phyloP scores from a whole-genome alignment of 2,113 vertebrate species.

The Eurypyga helias region DNA sequence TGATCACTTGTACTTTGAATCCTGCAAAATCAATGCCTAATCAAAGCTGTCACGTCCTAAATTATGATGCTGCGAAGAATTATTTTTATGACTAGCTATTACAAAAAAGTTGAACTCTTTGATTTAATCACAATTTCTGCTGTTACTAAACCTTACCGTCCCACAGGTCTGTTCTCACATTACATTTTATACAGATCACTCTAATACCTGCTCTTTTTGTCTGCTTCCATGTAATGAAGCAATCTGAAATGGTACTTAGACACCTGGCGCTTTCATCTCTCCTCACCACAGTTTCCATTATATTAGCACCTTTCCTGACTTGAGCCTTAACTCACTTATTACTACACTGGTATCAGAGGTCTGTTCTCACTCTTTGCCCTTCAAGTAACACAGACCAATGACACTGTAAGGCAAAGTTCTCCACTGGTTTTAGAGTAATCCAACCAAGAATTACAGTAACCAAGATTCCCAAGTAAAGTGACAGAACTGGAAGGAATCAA shows the following conservation, averaged over 20 bases:
- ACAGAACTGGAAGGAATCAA: not conserved
- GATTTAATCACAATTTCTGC: not conserved
- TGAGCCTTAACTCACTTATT: not conserved
- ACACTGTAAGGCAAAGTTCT: not conserved
- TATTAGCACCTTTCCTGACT: not conserved
- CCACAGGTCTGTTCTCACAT: not conserved
- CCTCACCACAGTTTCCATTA: not conserved
- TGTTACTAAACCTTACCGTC: not conserved
- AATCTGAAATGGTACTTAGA: not conserved
- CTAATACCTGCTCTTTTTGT: not conserved
- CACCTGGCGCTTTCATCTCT: not conserved
- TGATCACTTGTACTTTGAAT: not conserved
- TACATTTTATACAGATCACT: not conserved
- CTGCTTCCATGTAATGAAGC: not conserved
- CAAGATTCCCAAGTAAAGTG: not conserved
- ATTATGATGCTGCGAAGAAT: not conserved
- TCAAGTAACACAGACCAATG: not conserved
- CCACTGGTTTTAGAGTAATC: not conserved
- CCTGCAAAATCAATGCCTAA: not conserved
- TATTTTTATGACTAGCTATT: not conserved
- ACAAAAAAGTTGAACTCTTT: not conserved
- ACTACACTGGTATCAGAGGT: not conserved
- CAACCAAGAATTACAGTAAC: not conserved
- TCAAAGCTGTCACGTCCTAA: not conserved
- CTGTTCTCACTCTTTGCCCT: not conserved